These are phyloP conservation scores for Prosopocoilus inquinatus DNA, from an alignment of 2,888 invertebrate species.

Conservation along the genomic window DNA sequence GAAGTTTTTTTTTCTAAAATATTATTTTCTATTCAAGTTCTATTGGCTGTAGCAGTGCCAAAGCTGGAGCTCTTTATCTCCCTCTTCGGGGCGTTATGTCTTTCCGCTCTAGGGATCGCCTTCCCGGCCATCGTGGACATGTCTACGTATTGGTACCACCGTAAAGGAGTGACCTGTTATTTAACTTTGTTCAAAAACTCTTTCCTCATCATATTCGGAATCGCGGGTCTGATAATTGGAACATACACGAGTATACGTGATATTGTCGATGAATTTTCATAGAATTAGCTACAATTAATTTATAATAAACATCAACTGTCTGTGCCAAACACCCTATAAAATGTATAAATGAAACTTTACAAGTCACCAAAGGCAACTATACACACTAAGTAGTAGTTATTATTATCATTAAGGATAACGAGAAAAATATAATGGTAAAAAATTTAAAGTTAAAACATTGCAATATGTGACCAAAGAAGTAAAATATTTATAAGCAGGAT, in stretches of 20 bases:
- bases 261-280: slow-evolving; percentile 56
- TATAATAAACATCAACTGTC: not conserved
- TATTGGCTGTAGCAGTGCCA: slow-evolving; percentile 81
- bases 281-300: slow-evolving; percentile 8
- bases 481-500: too few species aligned
- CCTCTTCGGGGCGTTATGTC: slow-evolving; percentile 83
- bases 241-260: slow-evolving; percentile 63
- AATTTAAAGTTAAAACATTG: too few species aligned
- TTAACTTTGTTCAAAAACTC: slow-evolving; percentile 55
- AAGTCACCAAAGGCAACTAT: too few species aligned
- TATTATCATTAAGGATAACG: too few species aligned
- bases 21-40: slow-evolving; percentile 57
- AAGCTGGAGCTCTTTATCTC: slow-evolving; percentile 79
- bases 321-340: too few species aligned
- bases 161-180: slow-evolving; percentile 52
- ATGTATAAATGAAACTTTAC: too few species aligned
- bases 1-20: slow-evolving; percentile 3
- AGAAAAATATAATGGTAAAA: too few species aligned
- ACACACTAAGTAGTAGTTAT: too few species aligned
- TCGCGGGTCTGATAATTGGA: slow-evolving; percentile 64
- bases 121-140: slow-evolving; percentile 88
- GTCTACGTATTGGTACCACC: slow-evolving; percentile 75
- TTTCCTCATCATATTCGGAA: slow-evolving; percentile 59
- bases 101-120: slow-evolving; percentile 84
- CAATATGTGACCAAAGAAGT: too few species aligned